Evolutionary conservation across 2,113 vertebrate species (phyloP).

Genomic region (Hypanus sabinus): DNA sequence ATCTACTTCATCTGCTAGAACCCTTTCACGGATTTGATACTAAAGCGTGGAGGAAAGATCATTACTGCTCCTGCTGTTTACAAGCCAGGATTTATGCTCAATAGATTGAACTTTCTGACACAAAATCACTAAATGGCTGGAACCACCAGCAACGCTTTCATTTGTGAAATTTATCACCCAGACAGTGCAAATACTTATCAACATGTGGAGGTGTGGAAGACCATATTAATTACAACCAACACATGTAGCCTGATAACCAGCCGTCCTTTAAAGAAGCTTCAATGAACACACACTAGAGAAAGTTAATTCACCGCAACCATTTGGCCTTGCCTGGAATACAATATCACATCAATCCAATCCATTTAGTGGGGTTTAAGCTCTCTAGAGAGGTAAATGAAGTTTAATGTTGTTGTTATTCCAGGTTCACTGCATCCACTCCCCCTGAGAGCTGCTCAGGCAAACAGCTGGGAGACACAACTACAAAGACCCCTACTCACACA

Average conservation of each 20-base stretch:
- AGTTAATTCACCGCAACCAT: conserved; percentile 70
- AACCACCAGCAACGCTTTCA: conserved; percentile 51
- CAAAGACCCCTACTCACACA: conserved; percentile 47
- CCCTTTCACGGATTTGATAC: conserved; percentile 49
- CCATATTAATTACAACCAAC: conserved; percentile 47
- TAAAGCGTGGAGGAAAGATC: conserved; percentile 51
- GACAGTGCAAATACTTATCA: conserved; percentile 46
- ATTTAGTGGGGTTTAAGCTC: conserved; percentile 60
- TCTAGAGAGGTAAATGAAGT: conserved; percentile 54
- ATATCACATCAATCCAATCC: conserved; percentile 52
- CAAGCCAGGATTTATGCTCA: conserved; percentile 59
- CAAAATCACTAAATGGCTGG: conserved; percentile 53
- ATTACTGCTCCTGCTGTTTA: conserved; percentile 57
- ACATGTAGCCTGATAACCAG: conserved; percentile 41
- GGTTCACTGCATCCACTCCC: conserved; percentile 61
- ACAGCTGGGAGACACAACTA: conserved; percentile 53
- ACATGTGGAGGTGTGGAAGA: conserved; percentile 44
- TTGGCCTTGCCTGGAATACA: conserved; percentile 59
- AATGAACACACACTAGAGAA: conserved; percentile 57
- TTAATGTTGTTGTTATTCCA: conserved; percentile 63
- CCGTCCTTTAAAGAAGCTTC: conserved; percentile 48
- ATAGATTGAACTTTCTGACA: conserved; percentile 58
- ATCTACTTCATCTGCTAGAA: conserved; percentile 32
- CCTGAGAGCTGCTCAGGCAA: conserved; percentile 57
- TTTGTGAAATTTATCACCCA: conserved; percentile 52